A percentile compares a stretch with the other conserved stretches of the same genome.
These are phyloP conservation scores for Squalus acanthias DNA, from an alignment of 2,797 vertebrate genomes.

Conservation along the genomic window DNA sequence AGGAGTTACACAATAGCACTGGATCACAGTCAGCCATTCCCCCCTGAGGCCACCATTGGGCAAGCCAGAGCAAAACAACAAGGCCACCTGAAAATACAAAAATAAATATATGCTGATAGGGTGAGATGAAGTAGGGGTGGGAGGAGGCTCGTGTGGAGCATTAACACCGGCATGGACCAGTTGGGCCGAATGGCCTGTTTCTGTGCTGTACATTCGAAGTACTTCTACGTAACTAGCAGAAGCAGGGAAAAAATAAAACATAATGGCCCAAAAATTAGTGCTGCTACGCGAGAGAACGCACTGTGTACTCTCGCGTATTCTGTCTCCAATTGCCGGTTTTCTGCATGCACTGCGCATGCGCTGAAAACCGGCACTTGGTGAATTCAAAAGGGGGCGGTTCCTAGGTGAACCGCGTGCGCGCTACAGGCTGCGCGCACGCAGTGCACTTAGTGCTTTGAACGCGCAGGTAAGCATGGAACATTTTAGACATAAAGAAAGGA, in stretches of 20 bases:
- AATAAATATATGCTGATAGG: background rate
- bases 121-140: background rate
- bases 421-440: no score
- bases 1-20: background rate
- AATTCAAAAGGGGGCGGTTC: no score
- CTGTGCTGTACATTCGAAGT: background rate
- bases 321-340: no score
- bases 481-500: no score
- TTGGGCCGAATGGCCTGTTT: background rate
- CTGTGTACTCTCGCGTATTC: no score
- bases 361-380: no score
- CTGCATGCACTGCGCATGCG: no score
- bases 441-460: no score
- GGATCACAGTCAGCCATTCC: background rate
- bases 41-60: background rate
- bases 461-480: no score
- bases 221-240: background rate
- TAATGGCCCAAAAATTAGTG: no score
- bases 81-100: background rate
- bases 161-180: background rate
- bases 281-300: no score
- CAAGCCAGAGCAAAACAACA: background rate
- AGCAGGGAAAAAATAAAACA: background rate
- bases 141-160: background rate
- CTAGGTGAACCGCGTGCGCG: no score